A percentile compares a stretch with the other conserved stretches of the same genome.
phyloP scores from a whole-genome alignment of 2,797 vertebrate genomes.

The Peromyscus aztecus region DNA sequence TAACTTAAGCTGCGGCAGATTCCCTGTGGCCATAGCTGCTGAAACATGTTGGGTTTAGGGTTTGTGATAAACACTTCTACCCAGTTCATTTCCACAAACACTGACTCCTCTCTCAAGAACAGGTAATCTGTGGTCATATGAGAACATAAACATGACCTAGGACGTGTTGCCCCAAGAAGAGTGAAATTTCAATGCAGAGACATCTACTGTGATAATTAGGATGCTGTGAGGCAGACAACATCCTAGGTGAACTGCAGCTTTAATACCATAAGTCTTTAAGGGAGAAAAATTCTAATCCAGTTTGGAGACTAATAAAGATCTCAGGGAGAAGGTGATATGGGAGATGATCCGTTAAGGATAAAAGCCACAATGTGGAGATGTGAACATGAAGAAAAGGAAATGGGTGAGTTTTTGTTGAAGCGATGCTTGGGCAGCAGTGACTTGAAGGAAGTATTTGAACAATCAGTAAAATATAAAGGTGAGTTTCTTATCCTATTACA shows the following conservation, averaged over 20 bases:
- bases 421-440: not conserved
- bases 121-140: not conserved
- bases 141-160: not conserved
- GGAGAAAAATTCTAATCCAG: not conserved
- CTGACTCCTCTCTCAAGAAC: not conserved
- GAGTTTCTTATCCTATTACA: not conserved
- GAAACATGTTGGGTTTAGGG: not conserved
- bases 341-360: not conserved
- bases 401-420: not conserved
- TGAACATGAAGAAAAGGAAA: not conserved
- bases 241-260: not conserved
- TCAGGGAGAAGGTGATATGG: not conserved
- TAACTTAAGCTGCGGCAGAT: too few species aligned
- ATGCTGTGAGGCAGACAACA: not conserved
- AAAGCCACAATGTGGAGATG: not conserved
- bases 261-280: not conserved
- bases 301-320: not conserved
- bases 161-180: not conserved
- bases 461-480: not conserved
- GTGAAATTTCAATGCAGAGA: not conserved
- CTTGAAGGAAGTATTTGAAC: not conserved
- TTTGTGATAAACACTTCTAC: not conserved
- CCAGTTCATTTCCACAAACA: not conserved
- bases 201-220: not conserved
- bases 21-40: not conserved